phyloP scores from a whole-genome alignment of 2,797 vertebrate genomes.

The Myotis vivesi region DNA sequence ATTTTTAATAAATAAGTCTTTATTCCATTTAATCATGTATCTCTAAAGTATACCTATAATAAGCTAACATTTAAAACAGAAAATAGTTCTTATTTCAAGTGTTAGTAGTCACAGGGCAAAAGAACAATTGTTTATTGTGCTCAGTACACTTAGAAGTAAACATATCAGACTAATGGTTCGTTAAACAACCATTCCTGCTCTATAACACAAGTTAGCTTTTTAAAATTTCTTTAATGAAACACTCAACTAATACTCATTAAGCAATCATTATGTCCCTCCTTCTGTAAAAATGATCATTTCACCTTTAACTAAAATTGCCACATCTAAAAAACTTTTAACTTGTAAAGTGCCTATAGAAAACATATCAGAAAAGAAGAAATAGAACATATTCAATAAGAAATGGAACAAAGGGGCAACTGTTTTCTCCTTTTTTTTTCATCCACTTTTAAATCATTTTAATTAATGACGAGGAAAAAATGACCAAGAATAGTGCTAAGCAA shows the following conservation, averaged over 20 bases:
- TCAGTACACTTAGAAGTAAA: constrained; percentile 21
- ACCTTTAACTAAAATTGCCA: constrained; percentile 37
- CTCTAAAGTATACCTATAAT: constrained; percentile 38
- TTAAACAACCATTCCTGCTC: background rate
- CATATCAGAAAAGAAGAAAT: background rate
- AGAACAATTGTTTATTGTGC: background rate
- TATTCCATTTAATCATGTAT: background rate
- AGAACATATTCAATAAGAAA: background rate
- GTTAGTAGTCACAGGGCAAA: constrained; percentile 10
- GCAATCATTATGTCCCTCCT: background rate
- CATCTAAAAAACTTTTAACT: background rate
- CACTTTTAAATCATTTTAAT: background rate
- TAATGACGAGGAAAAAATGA: background rate
- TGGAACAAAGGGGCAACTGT: background rate
- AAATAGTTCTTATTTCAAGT: background rate
- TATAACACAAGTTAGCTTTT: background rate
- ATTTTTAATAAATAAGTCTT: constrained; percentile 18
- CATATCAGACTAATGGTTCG: background rate
- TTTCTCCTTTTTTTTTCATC: constrained; percentile 31
- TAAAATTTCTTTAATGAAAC: background rate
- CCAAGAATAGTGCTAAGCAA: background rate
- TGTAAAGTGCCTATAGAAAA: background rate
- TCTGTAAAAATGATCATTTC: constrained; percentile 20
- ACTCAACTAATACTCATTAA: constrained; percentile 4
- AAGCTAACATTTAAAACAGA: constrained; percentile 15